Evolutionary conservation across 2,113 vertebrate genomes (phyloP), one percentile per base, ranked within the genome.

Genomic region (Pygoscelis adeliae): DNA sequence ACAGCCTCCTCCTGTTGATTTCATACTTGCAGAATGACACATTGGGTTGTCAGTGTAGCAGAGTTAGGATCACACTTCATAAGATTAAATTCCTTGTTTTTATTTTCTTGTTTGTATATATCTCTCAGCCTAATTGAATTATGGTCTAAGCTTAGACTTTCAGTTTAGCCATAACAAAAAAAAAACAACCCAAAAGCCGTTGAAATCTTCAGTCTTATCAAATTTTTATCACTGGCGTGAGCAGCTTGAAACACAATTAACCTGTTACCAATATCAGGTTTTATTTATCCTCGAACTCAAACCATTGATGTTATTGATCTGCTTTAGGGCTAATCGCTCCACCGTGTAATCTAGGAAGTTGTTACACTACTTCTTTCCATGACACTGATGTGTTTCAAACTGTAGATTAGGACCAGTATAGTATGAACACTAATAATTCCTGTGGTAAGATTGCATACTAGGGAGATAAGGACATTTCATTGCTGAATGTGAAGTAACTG

Each of bases 241-340:
- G 38, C n/a, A 90, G 26, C 67, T 78, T 83, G 40, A 84, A 88
- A 71, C 36, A 63, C 50, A 87, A 87, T 85, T 85, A 94, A 88
- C 32, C 34, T 74, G 52, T 81, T 94, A 90, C 65, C 30, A 32
- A 29, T 74, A 94, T 49, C 61, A 36, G 78, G 36, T 65, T 65
- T 94, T 96, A 88, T 91, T 96, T 91, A 84, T 88, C 69, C 73
- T 94, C 0, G 0, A 90, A 84, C 69, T 67, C 27, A 79, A 42
- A 49, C 71, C 71, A 59, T 88, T 89, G 71, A 58, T 88, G 59
- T 56, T 96, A 93, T 90, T 88, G 87, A 98, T 95, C 82, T 87
- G 42, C 72, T 77, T 40, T 55, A 56, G 90, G 70, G 83, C 72
- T 95, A 88, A 92, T 91, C 5, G 0, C 61, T 91, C 56, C 52